A percentile compares a stretch with the other conserved stretches of the same genome.
phyloP scores from a whole-genome alignment of 2,888 invertebrate genomes.

The Chrysodeixis includens region DNA sequence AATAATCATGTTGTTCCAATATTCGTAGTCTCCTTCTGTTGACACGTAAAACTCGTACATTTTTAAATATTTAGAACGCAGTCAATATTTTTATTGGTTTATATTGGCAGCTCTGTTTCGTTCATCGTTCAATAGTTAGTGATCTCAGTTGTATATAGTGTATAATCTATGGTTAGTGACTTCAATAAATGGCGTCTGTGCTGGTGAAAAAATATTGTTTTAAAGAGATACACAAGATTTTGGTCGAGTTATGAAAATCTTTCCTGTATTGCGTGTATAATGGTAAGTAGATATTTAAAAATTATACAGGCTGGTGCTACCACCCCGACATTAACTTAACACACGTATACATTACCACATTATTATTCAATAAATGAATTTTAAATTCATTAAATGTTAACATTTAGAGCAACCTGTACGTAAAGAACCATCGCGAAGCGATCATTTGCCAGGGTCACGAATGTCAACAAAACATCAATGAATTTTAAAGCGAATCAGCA shows the following conservation, averaged over 20 bases:
- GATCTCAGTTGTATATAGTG: too few species aligned
- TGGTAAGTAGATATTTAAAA: constrained; percentile 11
- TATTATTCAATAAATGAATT: too few species aligned
- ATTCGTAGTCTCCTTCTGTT: constrained; percentile 13
- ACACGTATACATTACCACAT: too few species aligned
- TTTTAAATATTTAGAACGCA: constrained; percentile 5
- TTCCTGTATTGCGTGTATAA: constrained; percentile 12
- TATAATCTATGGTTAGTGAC: background rate
- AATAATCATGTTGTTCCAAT: constrained; percentile 10
- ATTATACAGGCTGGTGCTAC: too few species aligned
- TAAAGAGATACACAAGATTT: constrained; percentile 12
- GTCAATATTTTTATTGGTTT: background rate
- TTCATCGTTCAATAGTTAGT: background rate
- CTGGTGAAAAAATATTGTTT: constrained; percentile 9
- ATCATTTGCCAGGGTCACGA: too few species aligned
- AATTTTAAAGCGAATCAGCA: too few species aligned
- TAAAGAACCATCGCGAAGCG: too few species aligned
- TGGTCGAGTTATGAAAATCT: constrained; percentile 10
- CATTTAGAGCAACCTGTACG: too few species aligned
- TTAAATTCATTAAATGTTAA: too few species aligned
- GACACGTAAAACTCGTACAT: constrained; percentile 1
- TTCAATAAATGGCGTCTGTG: constrained; percentile 1
- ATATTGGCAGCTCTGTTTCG: constrained; percentile 1
- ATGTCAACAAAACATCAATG: too few species aligned
- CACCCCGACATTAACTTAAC: too few species aligned